Conservation (phyloP, 2,888 invertebrate species). For the Chironomus riparius region DNA sequence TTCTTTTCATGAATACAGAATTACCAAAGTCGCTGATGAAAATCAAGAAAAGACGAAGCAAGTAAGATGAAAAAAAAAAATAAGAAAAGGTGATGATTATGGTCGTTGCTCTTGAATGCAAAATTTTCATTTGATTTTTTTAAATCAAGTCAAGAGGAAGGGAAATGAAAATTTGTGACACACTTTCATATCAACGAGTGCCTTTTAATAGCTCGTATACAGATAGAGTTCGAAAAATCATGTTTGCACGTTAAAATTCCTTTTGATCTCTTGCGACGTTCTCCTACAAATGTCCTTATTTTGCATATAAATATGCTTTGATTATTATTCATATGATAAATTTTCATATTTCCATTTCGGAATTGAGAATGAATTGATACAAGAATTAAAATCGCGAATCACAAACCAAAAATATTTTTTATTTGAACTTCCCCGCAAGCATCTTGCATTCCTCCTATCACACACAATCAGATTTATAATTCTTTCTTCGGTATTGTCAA, state of each 20-base stretch:
- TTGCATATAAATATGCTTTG: background rate
- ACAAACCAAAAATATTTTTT: no score
- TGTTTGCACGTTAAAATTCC: background rate
- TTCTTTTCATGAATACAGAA: background rate
- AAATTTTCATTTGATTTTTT: background rate
- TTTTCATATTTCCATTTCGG: background rate
- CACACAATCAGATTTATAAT: no score
- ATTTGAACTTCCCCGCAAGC: no score
- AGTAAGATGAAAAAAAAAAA: no score
- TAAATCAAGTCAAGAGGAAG: background rate
- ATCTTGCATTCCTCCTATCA: no score
- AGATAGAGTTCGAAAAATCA: no score
- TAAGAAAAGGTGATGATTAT: conserved; percentile 4
- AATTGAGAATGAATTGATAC: background rate
- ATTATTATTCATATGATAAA: background rate
- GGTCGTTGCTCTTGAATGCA: conserved; percentile 15
- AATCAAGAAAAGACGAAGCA: no score
- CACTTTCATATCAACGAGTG: background rate
- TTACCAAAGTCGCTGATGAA: background rate
- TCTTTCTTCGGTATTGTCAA: no score
- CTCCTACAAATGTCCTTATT: background rate
- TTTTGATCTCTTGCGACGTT: background rate
- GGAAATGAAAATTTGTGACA: background rate
- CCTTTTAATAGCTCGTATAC: background rate
- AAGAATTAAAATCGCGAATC: no score